A percentile compares a stretch with the other conserved stretches of the same genome.
Conservation (phyloP, 2,113 vertebrate species). For the Eptatretus burgeri region DNA sequence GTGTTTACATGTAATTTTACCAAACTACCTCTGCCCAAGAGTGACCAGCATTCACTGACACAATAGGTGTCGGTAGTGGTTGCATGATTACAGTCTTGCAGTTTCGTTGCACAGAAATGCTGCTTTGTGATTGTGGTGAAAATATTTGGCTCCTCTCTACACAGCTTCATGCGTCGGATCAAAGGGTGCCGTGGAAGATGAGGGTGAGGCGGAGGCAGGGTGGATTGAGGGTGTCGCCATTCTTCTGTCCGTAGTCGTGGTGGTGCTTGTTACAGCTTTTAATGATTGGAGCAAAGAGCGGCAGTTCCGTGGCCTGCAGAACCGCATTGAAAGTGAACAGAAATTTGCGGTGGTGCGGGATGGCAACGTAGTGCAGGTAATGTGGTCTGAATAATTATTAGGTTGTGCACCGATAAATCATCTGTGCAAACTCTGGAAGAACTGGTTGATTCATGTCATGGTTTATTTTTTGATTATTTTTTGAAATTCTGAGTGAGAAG, state of each 20-base stretch:
- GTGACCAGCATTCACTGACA: too few relatives aligned
- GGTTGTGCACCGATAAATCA: too few relatives aligned
- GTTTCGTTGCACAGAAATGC: too few relatives aligned
- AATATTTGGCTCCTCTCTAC: too few relatives aligned
- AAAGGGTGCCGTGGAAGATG: slow-evolving; percentile 23
- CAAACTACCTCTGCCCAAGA: too few relatives aligned
- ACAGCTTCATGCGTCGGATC: background rate
- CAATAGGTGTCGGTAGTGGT: too few relatives aligned
- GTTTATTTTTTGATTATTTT: slow-evolving; percentile 42
- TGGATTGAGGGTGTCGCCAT: slow-evolving; percentile 94
- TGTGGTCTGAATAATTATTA: too few relatives aligned
- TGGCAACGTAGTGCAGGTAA: slow-evolving; percentile 73
- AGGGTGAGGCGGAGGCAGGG: slow-evolving; percentile 52
- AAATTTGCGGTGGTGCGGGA: slow-evolving; percentile 83
- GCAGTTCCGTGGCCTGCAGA: slow-evolving; percentile 82
- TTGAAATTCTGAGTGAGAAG: too few relatives aligned
- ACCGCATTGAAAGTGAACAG: slow-evolving; percentile 76
- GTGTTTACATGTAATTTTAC: too few relatives aligned
- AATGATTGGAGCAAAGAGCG: slow-evolving; percentile 98
- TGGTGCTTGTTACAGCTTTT: slow-evolving; percentile 83
- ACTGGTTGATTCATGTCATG: slow-evolving; percentile 11
- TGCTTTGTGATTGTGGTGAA: too few relatives aligned
- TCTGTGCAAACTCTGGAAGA: too few relatives aligned
- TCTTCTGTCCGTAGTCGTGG: slow-evolving; percentile 64
- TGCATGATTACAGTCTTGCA: too few relatives aligned